Evolutionary conservation across 2,888 invertebrate genomes (phyloP).

Genomic region (Rhagophthalmus giganteus): DNA sequence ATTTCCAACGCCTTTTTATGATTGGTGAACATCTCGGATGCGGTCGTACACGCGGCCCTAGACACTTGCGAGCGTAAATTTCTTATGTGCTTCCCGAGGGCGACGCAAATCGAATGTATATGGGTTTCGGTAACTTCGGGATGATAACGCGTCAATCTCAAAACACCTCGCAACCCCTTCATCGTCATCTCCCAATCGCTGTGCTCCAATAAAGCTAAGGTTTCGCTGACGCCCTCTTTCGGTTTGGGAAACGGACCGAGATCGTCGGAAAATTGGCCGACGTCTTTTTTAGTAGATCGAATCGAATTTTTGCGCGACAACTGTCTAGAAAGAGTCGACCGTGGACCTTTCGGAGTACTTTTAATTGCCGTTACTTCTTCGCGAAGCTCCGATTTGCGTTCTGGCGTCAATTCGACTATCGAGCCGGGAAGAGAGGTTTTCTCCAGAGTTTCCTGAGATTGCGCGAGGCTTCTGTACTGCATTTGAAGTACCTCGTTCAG

Average conservation of each 20-base stretch:
- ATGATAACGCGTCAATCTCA: slow-evolving; percentile 69
- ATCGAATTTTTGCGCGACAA: slow-evolving; percentile 32
- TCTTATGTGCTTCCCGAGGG: slow-evolving; percentile 75
- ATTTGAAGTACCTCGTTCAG: slow-evolving; percentile 38
- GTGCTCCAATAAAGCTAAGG: slow-evolving; percentile 68
- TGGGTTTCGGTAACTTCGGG: slow-evolving; percentile 65
- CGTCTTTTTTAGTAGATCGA: slow-evolving; percentile 28
- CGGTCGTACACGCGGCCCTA: slow-evolving; percentile 80
- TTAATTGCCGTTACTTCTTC: slow-evolving; percentile 20
- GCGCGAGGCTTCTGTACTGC: slow-evolving; percentile 27
- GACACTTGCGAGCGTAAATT: slow-evolving; percentile 93
- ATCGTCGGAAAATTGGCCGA: slow-evolving; percentile 34
- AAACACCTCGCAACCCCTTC: slow-evolving; percentile 69
- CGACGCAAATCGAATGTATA: slow-evolving; percentile 71
- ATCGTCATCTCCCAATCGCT: slow-evolving; percentile 82
- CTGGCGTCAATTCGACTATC: slow-evolving; percentile 33
- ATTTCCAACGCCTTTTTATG: slow-evolving; percentile 62
- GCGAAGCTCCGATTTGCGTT: background rate
- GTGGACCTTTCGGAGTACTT: slow-evolving; percentile 26
- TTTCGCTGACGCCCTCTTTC: slow-evolving; percentile 65
- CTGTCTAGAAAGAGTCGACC: slow-evolving; percentile 13
- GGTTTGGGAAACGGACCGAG: slow-evolving; percentile 64
- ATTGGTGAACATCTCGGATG: slow-evolving; percentile 76
- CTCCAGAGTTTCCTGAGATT: slow-evolving; percentile 33
- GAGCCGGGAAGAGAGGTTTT: slow-evolving; percentile 40